phyloP scores from a whole-genome alignment of 2,888 invertebrate genomes.

The Leistus spinibarbis region DNA sequence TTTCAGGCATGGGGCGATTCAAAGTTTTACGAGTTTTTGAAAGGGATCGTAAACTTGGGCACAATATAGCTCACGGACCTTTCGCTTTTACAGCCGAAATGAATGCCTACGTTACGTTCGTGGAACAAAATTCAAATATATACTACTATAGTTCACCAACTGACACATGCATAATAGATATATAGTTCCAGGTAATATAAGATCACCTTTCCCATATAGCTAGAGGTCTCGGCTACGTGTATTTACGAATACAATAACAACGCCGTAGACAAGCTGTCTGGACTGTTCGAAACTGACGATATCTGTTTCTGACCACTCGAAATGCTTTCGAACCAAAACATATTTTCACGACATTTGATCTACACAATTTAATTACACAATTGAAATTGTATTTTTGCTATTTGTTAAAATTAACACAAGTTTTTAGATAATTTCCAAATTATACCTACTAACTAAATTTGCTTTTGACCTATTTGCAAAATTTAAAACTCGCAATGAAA shows the following conservation, averaged over 20 bases:
- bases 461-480: neutral
- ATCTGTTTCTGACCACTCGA: neutral
- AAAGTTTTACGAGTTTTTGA: conserved; percentile 12
- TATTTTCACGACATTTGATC: neutral
- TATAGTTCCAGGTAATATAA: neutral
- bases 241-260: neutral
- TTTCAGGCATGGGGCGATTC: neutral
- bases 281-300: neutral
- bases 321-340: neutral
- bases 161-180: neutral
- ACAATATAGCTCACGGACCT: conserved; percentile 17
- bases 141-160: neutral
- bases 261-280: conserved; percentile 22
- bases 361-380: no score
- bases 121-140: neutral
- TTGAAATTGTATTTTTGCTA: neutral
- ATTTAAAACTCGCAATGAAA: neutral
- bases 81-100: neutral
- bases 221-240: neutral
- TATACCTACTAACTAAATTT: no score
- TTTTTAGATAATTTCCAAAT: no score
- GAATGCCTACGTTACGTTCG: neutral
- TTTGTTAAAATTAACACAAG: no score
- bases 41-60: conserved; percentile 12
- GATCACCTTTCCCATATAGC: neutral